Evolutionary conservation across 2,888 invertebrate genomes (phyloP).

Genomic region (Camponotus fellah): DNA sequence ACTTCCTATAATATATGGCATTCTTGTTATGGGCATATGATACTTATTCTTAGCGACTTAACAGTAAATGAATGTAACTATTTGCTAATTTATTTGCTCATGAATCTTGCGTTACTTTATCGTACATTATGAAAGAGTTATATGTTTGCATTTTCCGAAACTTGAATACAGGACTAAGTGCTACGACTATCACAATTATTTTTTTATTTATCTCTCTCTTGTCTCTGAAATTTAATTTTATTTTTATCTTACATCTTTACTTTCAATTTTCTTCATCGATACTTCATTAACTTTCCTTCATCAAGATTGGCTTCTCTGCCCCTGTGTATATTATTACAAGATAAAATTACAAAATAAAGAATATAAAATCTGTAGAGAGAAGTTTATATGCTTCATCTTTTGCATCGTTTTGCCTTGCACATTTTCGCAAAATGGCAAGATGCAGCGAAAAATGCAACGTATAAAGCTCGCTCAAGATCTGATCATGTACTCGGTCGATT

Average conservation of each 20-base stretch:
- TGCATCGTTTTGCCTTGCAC: conserved; percentile 7
- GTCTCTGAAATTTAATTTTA: conserved; percentile 4
- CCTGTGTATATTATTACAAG: not conserved
- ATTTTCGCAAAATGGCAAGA: not conserved
- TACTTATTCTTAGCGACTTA: conserved; percentile 40
- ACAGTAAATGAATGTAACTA: conserved; percentile 39
- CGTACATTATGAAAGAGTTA: conserved; percentile 7
- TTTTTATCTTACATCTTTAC: conserved; percentile 11
- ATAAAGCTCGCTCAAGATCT: not conserved
- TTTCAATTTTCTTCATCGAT: not conserved
- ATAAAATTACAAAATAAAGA: not conserved
- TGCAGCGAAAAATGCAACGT: conserved; percentile 17
- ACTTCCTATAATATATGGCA: conserved; percentile 20
- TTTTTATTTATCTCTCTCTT: not conserved
- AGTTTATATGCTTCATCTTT: conserved; percentile 11
- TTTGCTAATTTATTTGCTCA: conserved; percentile 41
- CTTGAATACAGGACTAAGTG: conserved; percentile 20
- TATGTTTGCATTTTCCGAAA: conserved; percentile 18
- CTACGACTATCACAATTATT: not conserved
- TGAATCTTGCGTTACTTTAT: conserved; percentile 32
- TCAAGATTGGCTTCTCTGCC: conserved; percentile 15
- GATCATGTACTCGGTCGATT: not conserved
- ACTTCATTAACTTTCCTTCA: conserved; percentile 6
- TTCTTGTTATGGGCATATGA: conserved; percentile 48
- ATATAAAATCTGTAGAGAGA: not conserved